Evolutionary conservation across 2,888 invertebrate species (phyloP), one percentile per base, ranked within the genome.

Genomic region (Eupithecia exiguata): DNA sequence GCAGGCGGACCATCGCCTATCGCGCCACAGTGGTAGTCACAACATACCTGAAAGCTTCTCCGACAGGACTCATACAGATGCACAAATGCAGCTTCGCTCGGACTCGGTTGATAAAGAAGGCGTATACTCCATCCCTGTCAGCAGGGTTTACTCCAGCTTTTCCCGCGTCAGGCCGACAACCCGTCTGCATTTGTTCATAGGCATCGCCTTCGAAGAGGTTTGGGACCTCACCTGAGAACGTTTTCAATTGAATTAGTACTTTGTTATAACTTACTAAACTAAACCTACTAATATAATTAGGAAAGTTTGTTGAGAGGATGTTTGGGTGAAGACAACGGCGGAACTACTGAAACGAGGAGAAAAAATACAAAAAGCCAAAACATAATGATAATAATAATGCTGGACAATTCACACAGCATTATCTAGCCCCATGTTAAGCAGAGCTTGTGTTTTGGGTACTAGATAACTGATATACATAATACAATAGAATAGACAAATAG

Each of bases 11-110:
- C 30, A 3, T 30, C 30, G 2, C 30, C 30, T 30, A 30, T 4
- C 30, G 30, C 30, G 30, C 30, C 30, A 30, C 30, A 30, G 30
- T 30, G 30, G 30, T 30, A 1, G 30, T 30, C 30, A 30, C 4
- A 14, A 61, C 69, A 12, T 46, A 96, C 95, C 97, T 96, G 89
- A 98, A 98, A 0, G 97, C 96, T 87, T 97, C 97, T 0, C 98
- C 98, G 1, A 98, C 97, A 0, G 98, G 98, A 87, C 97, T 98
- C 98, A 98, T 98, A 78, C 98, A 98, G 69, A 98, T 95, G 70
- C 98, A 97, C 49, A 98, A 95, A 86, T 98, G 98, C 6, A 98
- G 95, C 89, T 97, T 97, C 74, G 96, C 96, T 61, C 98, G 95
- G 38, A 98, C 97, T 76, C 97, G 95, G 83, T 97, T 97, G 74